Evolutionary conservation across 2,797 vertebrate genomes (phyloP).

Genomic region (Helarctos malayanus): DNA sequence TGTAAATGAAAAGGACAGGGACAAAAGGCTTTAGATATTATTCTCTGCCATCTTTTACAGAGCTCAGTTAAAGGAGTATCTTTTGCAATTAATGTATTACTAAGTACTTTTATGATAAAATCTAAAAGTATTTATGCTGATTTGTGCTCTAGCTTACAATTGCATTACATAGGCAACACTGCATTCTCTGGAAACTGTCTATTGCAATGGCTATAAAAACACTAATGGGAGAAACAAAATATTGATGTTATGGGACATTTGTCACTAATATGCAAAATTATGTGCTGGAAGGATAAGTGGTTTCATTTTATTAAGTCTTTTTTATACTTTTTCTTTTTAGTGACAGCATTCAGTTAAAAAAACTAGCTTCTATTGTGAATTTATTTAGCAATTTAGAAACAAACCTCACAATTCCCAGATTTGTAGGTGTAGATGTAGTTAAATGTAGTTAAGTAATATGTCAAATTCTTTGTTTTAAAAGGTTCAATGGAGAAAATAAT

Average conservation of each 20-base stretch:
- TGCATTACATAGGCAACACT: neutral
- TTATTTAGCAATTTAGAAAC: slow-evolving; percentile 8
- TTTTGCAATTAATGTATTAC: slow-evolving; percentile 47
- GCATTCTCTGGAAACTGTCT: neutral
- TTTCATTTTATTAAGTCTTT: slow-evolving; percentile 8
- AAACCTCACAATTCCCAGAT: neutral
- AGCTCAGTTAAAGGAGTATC: neutral
- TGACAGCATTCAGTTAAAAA: neutral
- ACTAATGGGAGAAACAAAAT: neutral
- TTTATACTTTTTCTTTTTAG: neutral
- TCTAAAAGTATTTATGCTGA: slow-evolving; percentile 39
- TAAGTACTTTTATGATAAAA: slow-evolving; percentile 52
- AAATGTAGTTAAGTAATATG: neutral
- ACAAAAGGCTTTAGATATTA: slow-evolving; percentile 47
- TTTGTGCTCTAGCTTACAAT: neutral
- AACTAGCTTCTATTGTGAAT: neutral
- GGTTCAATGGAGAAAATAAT: neutral
- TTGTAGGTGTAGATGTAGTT: neutral
- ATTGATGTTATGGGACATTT: slow-evolving; percentile 8
- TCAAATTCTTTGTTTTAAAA: neutral
- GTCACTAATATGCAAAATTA: neutral
- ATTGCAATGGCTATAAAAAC: neutral
- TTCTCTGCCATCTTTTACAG: slow-evolving; percentile 17
- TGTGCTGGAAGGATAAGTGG: neutral
- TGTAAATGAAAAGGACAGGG: slow-evolving; percentile 1